Evolutionary conservation across 2,888 invertebrate genomes (phyloP), one percentile per base, ranked within the genome.

Genomic region (Lepidocyrtoides sp.): DNA sequence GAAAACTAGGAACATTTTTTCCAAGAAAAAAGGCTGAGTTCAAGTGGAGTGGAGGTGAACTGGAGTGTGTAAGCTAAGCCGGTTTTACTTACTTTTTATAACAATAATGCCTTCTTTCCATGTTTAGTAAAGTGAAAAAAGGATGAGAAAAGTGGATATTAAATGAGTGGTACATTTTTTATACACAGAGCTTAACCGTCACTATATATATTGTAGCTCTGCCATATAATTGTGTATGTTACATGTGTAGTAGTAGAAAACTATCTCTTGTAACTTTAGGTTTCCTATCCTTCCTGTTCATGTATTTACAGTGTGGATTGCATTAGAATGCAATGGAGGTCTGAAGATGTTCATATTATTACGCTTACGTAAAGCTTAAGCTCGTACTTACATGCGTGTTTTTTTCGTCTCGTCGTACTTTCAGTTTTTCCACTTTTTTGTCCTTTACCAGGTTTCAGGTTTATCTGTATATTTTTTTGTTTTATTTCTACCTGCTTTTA

Each of bases 61-160:
- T 77, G 23, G 29, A 77, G 77, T 77, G 77, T 77, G 41, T 75
- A 20, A 48, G 77, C 20, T 77, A 48, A 77, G 77, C 77, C 29
- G 44, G 77, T 77, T 77, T 75, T 77, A 44, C 77, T 75, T 66
- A 66, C 66, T 32, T 66, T 77, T 51, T 77, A 77, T 51, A 44
- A 77, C 23, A 77, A 77, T 48, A 77, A 32, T 51, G 51, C 26
- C 12, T 51, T 51, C n/a, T 77, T 48, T 77, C 26, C 26, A 23
- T 7, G 17, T 29, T 23, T 48, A 51, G 77, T 26, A 23, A 48
- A 51, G 77, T 77, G 75, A 69, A 44, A 75, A 41, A 23, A 44
- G 75, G 66, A 66, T 48, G 44, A 69, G 44, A 23, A 48, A 75
- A 44, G 75, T 41, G 48, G 77, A 72, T 77, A 77, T 77, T 77